Evolutionary conservation across 2,797 vertebrate species (phyloP), one percentile per base, ranked within the genome.

Genomic region (Phrynocephalus vlangalii): DNA sequence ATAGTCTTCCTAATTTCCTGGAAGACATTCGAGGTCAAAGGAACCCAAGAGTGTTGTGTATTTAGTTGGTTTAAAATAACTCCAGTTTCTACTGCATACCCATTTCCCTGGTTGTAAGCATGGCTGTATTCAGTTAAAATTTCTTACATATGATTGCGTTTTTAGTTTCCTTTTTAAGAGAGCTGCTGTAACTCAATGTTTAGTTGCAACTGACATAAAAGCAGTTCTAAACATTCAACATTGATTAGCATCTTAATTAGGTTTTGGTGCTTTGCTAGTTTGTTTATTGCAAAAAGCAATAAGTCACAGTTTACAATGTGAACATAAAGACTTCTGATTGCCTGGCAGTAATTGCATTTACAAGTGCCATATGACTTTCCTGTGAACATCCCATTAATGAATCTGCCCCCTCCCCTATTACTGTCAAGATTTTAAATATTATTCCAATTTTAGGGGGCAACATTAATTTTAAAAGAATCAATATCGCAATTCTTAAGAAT

Each of bases 401-500:
- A 71, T 30, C 26, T 18, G 70, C 22, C 18, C 26, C 8, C 48
- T 22, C 13, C 5, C 5, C 33, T 10, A 4, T 60, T 81, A 20
- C 76, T 52, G 44, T 13, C n/a, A 8, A 68, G 15, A 67, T 48
- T 18, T 28, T 79, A 75, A 15, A 10, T 83, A n/a, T 50, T 52
- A 16, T 72, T 83, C n/a, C 30, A 52, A 24, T 72, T 67, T 68
- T 68, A 52, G 66, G 52, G 72, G 72, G 82, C 38, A 80, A 87
- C 78, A 92, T 82, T 86, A 90, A 89, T 85, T 94, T 95, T 20
- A 85, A 56, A 67, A 56, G 56, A 24, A 28, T 76, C 86, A 85
- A 70, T 82, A 91, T 87, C 77, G 56, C 63, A 63, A 84, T 91
- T 92, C 93, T 91, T 88, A 87, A 86, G 88, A 91, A 90, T 80